Percentiles rank a stretch among this genome's conserved stretches.
Evolutionary conservation across 2,113 vertebrate species (phyloP).

Genomic region (Tympanuchus pallidicinctus): DNA sequence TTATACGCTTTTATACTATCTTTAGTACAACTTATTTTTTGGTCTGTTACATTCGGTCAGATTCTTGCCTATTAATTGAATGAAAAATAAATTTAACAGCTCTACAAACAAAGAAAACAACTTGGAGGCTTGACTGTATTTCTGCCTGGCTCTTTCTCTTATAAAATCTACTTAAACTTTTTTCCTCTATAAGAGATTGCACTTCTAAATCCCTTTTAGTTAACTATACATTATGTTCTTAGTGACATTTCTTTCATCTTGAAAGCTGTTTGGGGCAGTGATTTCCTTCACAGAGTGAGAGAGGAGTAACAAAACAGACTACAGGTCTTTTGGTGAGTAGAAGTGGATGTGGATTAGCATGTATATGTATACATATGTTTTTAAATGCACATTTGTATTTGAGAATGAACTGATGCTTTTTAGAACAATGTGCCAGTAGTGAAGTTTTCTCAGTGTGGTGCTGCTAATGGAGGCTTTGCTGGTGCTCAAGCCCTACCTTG

Average conservation of each 20-base stretch:
- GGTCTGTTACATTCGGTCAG: not conserved
- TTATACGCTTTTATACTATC: not conserved
- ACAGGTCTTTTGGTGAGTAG: too few species aligned
- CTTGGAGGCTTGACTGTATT: not conserved
- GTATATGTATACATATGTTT: not conserved
- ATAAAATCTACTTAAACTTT: not conserved
- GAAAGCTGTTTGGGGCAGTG: not conserved
- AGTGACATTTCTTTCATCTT: not conserved
- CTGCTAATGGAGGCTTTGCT: rapidly evolving
- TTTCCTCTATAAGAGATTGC: not conserved
- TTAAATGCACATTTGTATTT: rapidly evolving
- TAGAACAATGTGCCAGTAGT: too few species aligned
- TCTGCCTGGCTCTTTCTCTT: not conserved
- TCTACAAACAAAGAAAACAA: not conserved
- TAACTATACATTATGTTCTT: not conserved
- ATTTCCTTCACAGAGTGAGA: not conserved
- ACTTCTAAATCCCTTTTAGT: not conserved
- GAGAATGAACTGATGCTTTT: not conserved
- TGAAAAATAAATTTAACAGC: not conserved
- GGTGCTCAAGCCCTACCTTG: not conserved
- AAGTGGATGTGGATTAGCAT: not conserved
- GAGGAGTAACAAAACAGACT: not conserved
- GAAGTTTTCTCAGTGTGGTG: not conserved
- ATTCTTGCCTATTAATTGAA: not conserved
- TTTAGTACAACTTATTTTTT: not conserved